phyloP scores from a whole-genome alignment of 2,888 invertebrate genomes.

The Patella depressa region DNA sequence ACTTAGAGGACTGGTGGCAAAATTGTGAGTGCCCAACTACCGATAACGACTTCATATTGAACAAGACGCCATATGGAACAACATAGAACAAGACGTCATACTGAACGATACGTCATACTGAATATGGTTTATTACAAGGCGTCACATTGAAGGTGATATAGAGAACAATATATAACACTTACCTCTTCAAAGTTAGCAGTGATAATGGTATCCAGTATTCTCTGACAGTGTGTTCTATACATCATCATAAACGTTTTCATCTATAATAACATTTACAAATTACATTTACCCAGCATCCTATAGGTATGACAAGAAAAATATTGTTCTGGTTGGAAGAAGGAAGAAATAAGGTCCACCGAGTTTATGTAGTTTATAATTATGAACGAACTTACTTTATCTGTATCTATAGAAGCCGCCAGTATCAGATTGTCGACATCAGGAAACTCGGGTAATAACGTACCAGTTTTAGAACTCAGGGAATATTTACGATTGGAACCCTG shows the following conservation, averaged over 20 bases:
- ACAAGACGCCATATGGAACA: too few species aligned
- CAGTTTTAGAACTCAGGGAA: conserved; percentile 69
- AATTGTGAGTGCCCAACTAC: too few species aligned
- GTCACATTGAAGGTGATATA: too few species aligned
- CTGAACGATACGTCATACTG: too few species aligned
- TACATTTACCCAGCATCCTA: not conserved
- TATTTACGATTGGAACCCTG: conserved; percentile 64
- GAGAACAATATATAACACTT: conserved; percentile 12
- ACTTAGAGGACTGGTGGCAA: too few species aligned
- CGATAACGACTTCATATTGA: too few species aligned
- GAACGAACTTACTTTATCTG: conserved; percentile 59
- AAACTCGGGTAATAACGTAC: conserved; percentile 71
- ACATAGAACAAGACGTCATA: too few species aligned
- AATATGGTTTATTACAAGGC: too few species aligned
- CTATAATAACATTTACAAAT: conserved; percentile 39
- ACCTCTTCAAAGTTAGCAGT: conserved; percentile 71
- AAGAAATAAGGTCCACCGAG: too few species aligned
- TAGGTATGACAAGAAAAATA: not conserved
- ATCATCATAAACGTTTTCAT: conserved; percentile 70
- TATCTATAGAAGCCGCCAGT: conserved; percentile 54
- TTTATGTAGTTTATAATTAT: not conserved
- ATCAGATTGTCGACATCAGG: conserved; percentile 64
- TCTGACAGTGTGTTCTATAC: conserved; percentile 71
- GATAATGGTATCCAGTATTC: conserved; percentile 71
- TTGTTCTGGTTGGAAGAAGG: not conserved